A percentile compares a stretch with the other conserved stretches of the same genome.
phyloP scores from a whole-genome alignment of 2,113 vertebrate genomes.

The Vulpes lagopus region DNA sequence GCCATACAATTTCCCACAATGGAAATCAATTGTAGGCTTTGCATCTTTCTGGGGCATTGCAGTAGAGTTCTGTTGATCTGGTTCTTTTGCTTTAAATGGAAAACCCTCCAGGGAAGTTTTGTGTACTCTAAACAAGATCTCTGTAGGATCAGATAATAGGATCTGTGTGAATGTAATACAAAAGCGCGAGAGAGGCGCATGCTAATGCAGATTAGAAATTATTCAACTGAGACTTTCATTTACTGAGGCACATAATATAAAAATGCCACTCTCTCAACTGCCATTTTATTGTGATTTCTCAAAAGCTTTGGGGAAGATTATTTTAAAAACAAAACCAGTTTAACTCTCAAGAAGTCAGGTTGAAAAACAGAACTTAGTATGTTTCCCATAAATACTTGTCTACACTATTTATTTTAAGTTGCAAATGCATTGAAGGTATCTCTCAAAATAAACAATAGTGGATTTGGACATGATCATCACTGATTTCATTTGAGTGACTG shows the following conservation, averaged over 20 bases:
- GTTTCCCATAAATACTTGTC: conserved; percentile 64
- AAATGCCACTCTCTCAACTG: conserved; percentile 67
- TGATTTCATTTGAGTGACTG: conserved; percentile 69
- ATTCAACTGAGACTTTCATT: conserved; percentile 80
- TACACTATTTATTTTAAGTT: conserved; percentile 62
- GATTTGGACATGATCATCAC: conserved; percentile 49
- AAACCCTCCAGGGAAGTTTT: conserved; percentile 87
- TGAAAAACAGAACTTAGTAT: conserved; percentile 47
- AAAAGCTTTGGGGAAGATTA: conserved; percentile 55
- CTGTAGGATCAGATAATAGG: conserved; percentile 85
- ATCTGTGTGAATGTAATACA: conserved; percentile 79
- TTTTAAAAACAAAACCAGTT: conserved; percentile 55
- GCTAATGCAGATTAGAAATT: conserved; percentile 85
- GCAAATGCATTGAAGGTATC: conserved; percentile 21
- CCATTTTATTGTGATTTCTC: conserved; percentile 73
- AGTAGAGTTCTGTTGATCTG: conserved; percentile 76
- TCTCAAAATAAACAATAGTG: conserved; percentile 26
- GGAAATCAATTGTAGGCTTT: conserved; percentile 79
- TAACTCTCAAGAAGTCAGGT: conserved; percentile 56
- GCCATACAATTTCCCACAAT: conserved; percentile 74
- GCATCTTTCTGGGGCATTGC: conserved; percentile 72
- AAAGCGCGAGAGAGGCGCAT: conserved; percentile 72
- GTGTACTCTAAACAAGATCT: conserved; percentile 87
- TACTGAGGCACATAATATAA: conserved; percentile 58
- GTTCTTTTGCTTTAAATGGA: conserved; percentile 83